These are phyloP conservation scores for Aphodius granarius DNA, from an alignment of 2,888 invertebrate genomes.

Conservation along the genomic window DNA sequence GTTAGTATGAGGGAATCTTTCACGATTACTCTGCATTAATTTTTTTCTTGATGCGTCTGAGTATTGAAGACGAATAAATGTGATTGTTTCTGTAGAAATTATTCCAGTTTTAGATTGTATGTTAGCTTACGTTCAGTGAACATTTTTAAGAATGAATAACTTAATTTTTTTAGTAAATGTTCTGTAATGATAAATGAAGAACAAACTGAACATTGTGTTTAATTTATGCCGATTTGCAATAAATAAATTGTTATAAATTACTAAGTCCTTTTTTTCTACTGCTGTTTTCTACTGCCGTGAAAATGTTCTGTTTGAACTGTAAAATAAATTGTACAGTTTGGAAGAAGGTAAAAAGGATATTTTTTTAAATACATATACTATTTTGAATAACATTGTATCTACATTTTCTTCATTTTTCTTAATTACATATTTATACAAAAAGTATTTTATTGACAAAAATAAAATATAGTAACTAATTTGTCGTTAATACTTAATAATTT, in stretches of 20 bases:
- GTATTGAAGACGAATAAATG: constrained; percentile 1
- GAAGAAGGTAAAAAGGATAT: too few relatives aligned
- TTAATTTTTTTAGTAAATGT: neutral
- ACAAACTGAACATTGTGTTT: neutral
- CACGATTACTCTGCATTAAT: constrained; percentile 40
- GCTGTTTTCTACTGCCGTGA: too few relatives aligned
- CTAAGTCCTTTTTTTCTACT: neutral
- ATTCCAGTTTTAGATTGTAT: neutral
- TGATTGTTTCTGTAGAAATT: neutral
- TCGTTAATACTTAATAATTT: too few relatives aligned
- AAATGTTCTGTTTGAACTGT: too few relatives aligned
- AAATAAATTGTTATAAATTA: neutral
- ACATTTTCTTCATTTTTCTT: too few relatives aligned
- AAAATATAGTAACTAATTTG: too few relatives aligned
- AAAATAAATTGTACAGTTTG: too few relatives aligned
- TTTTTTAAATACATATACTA: too few relatives aligned
- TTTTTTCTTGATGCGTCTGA: neutral
- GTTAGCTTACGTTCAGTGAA: neutral
- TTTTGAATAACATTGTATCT: too few relatives aligned
- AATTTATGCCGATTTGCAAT: neutral
- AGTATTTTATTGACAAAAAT: too few relatives aligned
- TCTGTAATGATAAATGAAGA: too few relatives aligned
- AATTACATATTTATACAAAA: too few relatives aligned
- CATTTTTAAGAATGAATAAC: neutral
- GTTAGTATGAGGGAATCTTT: constrained; percentile 79